Conservation (phyloP, 2,113 vertebrate species). For the Plecotus auritus region DNA sequence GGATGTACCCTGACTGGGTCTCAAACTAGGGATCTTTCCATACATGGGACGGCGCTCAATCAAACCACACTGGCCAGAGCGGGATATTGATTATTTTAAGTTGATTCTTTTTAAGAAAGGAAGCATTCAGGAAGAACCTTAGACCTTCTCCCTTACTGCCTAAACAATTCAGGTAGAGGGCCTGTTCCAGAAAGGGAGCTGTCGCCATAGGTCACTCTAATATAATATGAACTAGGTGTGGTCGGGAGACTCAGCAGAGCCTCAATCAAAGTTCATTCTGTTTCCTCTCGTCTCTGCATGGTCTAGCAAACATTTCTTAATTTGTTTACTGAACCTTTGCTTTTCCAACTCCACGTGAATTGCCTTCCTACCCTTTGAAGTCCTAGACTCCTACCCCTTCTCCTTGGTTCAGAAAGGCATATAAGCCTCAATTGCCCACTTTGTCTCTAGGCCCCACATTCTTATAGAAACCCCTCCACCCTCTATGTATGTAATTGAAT, state of each 20-base stretch:
- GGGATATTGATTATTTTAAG: neutral
- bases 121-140: neutral
- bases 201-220: neutral
- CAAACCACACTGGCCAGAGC: too few relatives aligned
- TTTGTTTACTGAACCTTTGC: neutral
- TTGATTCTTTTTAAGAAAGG: neutral
- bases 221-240: neutral
- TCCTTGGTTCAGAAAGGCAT: neutral
- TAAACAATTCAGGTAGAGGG: neutral
- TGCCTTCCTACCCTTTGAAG: neutral
- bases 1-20: too few relatives aligned
- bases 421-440: neutral
- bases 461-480: neutral
- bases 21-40: too few relatives aligned
- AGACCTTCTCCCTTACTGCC: neutral
- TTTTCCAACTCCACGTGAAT: neutral
- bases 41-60: too few relatives aligned
- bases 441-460: neutral
- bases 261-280: too few relatives aligned
- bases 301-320: neutral
- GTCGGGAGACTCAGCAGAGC: neutral
- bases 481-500: neutral
- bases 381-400: neutral
- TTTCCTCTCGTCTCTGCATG: neutral
- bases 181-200: neutral